phyloP scores from a whole-genome alignment of 2,113 vertebrate genomes.

The Tragelaphus scriptus region DNA sequence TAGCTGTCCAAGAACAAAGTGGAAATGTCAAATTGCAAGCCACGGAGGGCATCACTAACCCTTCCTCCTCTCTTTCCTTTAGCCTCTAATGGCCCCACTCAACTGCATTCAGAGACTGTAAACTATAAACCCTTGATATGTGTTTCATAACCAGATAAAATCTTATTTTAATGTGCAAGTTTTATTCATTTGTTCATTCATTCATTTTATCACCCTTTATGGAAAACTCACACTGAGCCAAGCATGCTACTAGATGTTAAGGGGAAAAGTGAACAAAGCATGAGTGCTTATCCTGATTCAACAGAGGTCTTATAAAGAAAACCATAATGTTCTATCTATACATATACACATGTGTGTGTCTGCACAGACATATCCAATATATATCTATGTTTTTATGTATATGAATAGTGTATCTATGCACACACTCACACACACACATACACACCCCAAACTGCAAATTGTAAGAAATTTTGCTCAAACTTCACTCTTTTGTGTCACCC shows the following conservation, averaged over 20 bases:
- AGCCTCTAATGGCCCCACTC: background rate
- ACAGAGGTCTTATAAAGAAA: background rate
- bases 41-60: rapidly evolving
- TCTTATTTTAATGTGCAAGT: background rate
- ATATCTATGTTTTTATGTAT: background rate
- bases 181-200: background rate
- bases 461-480: background rate
- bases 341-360: background rate
- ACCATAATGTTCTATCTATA: background rate
- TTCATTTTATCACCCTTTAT: background rate
- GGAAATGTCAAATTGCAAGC: background rate
- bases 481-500: background rate
- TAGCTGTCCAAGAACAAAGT: background rate
- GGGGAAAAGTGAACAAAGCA: background rate
- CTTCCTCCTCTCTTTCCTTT: background rate
- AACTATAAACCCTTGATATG: too few relatives aligned
- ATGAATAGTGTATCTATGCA: background rate
- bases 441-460: background rate
- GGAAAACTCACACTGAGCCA: background rate
- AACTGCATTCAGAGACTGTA: background rate
- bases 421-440: background rate
- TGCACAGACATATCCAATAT: background rate
- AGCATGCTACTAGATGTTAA: background rate
- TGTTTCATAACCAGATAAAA: background rate
- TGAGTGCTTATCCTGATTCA: background rate